These are phyloP conservation scores for Hippasteria phrygiana DNA, from an alignment of 53 echinoderm and acorn worm species.

Conservation along the genomic window DNA sequence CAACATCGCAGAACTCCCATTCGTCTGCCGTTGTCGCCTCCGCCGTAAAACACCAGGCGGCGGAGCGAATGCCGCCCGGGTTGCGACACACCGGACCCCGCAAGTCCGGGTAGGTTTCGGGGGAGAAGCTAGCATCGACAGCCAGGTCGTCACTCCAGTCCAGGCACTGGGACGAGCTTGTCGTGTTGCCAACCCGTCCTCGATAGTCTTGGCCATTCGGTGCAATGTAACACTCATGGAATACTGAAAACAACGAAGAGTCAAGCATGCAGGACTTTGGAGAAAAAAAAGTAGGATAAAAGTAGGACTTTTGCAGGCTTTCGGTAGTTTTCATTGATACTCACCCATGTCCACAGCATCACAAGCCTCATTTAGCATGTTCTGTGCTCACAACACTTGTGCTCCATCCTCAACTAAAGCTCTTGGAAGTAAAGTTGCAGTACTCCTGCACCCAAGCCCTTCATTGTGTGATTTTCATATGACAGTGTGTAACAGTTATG, in stretches of 20 bases:
- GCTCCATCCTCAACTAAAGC: no score
- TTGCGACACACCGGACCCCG: slow-evolving; percentile 46
- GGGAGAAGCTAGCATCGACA: background rate
- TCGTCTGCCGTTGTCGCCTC: slow-evolving; percentile 17
- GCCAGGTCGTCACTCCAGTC: slow-evolving; percentile 28
- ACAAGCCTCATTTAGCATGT: no score
- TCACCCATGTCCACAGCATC: no score
- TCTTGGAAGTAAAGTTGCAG: no score
- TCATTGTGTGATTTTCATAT: no score
- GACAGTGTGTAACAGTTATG: no score
- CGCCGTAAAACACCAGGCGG: slow-evolving; percentile 51
- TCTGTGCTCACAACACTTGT: no score
- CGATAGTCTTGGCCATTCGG: slow-evolving; percentile 58
- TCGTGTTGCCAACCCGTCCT: background rate
- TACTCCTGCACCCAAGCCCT: no score
- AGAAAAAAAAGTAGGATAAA: background rate
- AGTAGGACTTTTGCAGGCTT: background rate
- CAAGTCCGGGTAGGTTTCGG: slow-evolving; percentile 14
- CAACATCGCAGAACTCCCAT: slow-evolving; percentile 54
- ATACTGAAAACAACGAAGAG: no score
- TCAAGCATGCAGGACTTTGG: no score
- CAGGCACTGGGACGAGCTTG: background rate
- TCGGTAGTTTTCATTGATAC: no score
- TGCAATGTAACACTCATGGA: slow-evolving; percentile 57
- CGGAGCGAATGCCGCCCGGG: slow-evolving; percentile 35